Base-by-base conservation (phyloP, 2,888 invertebrate species). In the Ametastegia equiseti region DNA sequence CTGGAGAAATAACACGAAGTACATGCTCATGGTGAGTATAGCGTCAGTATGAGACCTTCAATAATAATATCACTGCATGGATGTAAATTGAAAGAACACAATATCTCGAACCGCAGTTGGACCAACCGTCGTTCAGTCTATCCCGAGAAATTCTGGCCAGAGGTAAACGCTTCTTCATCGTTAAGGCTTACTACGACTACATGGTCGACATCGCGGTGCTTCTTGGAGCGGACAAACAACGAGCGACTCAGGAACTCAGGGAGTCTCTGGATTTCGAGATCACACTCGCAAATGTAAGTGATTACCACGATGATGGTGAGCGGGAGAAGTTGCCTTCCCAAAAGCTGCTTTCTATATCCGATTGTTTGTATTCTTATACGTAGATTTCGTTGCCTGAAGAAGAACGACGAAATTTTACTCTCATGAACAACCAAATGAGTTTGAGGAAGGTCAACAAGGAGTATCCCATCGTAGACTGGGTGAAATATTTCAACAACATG, bases 371-470 rank as follows among this genome's bases (percentile, higher is more conserved):
- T n/a, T n/a, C n/a, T n/a, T n/a, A n/a, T n/a, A n/a, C n/a, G n/a
- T 30, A 75, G 75, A 75, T 75, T 13, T 13, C 54, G 13, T 36
- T n/a, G 75, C 23, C 75, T 7, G 94, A 96, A 86, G 98, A 98
- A 90, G 96, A 98, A 92, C 94, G 98, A 65, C 94, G 98, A 84
- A 98, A 98, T 90, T 97, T 97, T 7, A 96, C 97, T 5, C 95
- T 95, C 84, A 93, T 98, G n/a, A 98, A 98, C 93, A 98, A 98
- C 88, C 96, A 97, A 7, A 97, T 97, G 95, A 96, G 96, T 0
- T 93, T 98, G n/a, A 91, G 92, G 1, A 94, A 98, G 86, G 92
- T 99, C 57, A 95, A 97, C 88, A 88, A 93, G 63, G 95, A 95
- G 86, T 97, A 96, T 92, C 95, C 96, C 0, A 95, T 94, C 88